Base-by-base conservation (phyloP, 2,797 vertebrate species). In the Pipistrellus kuhlii region DNA sequence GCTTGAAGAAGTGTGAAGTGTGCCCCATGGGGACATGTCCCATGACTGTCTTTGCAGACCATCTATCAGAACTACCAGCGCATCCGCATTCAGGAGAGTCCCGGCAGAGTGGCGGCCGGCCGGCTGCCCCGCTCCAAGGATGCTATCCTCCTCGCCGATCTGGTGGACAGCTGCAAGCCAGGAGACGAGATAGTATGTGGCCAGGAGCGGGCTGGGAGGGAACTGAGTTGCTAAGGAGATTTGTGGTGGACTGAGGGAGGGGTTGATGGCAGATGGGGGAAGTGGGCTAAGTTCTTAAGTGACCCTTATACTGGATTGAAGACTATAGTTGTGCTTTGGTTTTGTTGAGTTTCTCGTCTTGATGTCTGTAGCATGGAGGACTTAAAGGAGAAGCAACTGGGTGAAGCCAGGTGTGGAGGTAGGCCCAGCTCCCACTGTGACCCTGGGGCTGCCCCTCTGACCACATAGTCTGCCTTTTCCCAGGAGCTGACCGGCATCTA, bases 1-100 rank as follows among this genome's bases (percentile, higher is more conserved):
- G 44, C 72, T 88, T 51, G 20, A 55, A 57, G 15, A 23, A 32
- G 5, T 6, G 21, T 2, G 4, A 10, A 25, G 2, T 18, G 3
- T 5, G 1, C 55, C 14, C 0, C 1, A 30, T 10, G 17, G 85
- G 51, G 25, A 30, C 1, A 14, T 55, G 23, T 0, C 0, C 77
- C 73, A 30, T 23, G n/a, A n/a, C 30, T 13, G 7, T 97, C 81
- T 1, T 1, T 12, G 8, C 98, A 99, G 99, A 99, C 99, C 0
- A 98, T 99, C 59, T 99, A 99, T 95, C 99, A 99, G 98, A 99
- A 99, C 98, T 99, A 99, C 88, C 99, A 99, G 98, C 98, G 99
- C 75, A 99, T 99, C 98, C 99, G 99, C 85, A 99, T 99, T 95
- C 99, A 99, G 97, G 99, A 99, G 95, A 99, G 99, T 76, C 99